Conservation (phyloP, 2,888 invertebrate species). For the Pristionchus mayeri region DNA sequence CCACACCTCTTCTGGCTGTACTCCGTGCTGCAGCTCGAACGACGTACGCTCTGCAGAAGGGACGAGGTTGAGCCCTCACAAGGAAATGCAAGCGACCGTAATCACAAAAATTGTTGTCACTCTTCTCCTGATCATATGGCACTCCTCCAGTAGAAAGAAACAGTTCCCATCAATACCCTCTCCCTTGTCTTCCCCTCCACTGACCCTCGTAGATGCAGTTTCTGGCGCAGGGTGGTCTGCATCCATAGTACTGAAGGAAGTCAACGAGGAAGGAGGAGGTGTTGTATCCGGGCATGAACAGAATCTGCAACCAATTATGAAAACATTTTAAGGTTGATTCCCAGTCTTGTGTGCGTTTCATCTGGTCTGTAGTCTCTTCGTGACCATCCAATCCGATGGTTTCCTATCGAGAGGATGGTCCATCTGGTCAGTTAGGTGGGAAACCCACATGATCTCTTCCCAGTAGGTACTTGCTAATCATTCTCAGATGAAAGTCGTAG, state of each 20-base stretch:
- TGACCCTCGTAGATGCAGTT: constrained; percentile 84
- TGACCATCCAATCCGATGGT: no score
- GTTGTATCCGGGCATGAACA: constrained; percentile 81
- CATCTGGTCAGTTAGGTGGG: no score
- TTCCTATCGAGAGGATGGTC: no score
- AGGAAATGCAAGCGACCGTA: neutral
- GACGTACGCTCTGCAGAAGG: constrained; percentile 80
- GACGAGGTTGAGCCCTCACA: neutral
- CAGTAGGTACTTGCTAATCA: constrained; percentile 61
- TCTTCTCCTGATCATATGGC: neutral
- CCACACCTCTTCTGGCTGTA: constrained; percentile 83
- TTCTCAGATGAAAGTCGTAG: constrained; percentile 74
- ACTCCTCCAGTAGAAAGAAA: neutral
- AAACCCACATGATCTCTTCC: constrained; percentile 57
- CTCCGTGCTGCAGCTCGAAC: constrained; percentile 81
- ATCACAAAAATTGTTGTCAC: neutral
- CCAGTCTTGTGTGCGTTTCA: no score
- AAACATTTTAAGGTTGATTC: no score
- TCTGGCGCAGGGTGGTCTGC: constrained; percentile 85
- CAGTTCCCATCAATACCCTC: neutral
- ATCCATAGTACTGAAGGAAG: constrained; percentile 85
- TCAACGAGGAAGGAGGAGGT: constrained; percentile 85
- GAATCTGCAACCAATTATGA: constrained; percentile 53
- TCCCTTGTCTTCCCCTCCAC: neutral
- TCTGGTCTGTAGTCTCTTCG: no score